Evolutionary conservation across 2,888 invertebrate species (phyloP).

Genomic region (Scrobipalpa costella): DNA sequence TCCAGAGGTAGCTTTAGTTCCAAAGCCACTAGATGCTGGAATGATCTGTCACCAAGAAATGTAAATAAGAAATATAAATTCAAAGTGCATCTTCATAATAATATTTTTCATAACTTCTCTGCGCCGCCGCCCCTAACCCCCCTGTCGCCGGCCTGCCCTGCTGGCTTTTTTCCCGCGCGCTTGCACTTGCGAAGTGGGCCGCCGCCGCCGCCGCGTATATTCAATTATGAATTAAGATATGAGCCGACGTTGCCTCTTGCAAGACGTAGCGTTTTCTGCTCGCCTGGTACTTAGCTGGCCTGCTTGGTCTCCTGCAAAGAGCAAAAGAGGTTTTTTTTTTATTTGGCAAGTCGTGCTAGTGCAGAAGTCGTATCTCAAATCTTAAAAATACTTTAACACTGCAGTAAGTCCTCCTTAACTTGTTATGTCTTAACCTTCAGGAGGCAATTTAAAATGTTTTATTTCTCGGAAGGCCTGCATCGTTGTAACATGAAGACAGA

Average conservation of each 20-base stretch:
- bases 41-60: too few species aligned
- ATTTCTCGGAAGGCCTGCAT: slow-evolving; percentile 12
- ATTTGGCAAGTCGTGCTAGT: neutral
- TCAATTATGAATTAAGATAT: slow-evolving; percentile 75
- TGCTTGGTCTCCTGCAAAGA: neutral
- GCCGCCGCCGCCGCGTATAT: slow-evolving; percentile 60
- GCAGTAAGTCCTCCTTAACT: neutral
- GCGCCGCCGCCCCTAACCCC: slow-evolving; percentile 31
- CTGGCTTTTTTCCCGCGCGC: slow-evolving; percentile 69
- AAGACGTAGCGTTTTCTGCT: slow-evolving; percentile 29
- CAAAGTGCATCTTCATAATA: too few species aligned
- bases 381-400: slow-evolving; percentile 10
- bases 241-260: slow-evolving; percentile 43
- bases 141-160: slow-evolving; percentile 47
- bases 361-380: neutral
- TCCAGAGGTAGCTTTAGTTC: too few species aligned
- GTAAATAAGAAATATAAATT: too few species aligned
- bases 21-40: too few species aligned
- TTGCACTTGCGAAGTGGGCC: slow-evolving; percentile 59
- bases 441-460: neutral
- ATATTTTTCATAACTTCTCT: neutral
- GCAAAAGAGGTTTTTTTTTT: neutral
- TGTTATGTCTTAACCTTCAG: neutral
- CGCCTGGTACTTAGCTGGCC: slow-evolving; percentile 19
- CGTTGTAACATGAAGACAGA: neutral